phyloP scores from a whole-genome alignment of 2,888 invertebrate species.

The Alviniconcha strummeri region DNA sequence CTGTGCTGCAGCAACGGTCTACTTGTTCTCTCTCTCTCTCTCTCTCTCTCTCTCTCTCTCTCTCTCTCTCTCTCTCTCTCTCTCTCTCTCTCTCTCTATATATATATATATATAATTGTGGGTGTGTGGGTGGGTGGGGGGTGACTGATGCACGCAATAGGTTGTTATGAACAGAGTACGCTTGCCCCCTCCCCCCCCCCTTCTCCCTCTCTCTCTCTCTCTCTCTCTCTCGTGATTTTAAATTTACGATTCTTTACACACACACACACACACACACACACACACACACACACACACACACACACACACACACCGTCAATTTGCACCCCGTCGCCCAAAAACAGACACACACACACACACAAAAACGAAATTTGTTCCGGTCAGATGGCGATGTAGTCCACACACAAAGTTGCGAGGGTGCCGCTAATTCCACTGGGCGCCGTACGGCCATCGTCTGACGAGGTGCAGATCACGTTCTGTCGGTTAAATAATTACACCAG shows the following conservation, averaged over 20 bases:
- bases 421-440: too few relatives aligned
- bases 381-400: too few relatives aligned
- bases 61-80: neutral
- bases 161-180: neutral
- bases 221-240: neutral
- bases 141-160: neutral
- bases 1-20: too few relatives aligned
- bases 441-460: too few relatives aligned
- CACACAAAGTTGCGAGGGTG: too few relatives aligned
- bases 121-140: neutral
- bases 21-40: neutral
- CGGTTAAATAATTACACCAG: too few relatives aligned
- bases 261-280: conserved; percentile 13
- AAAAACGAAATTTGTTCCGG: too few relatives aligned
- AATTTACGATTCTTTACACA: neutral
- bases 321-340: too few relatives aligned
- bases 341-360: too few relatives aligned
- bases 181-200: neutral
- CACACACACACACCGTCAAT: neutral
- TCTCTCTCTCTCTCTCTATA: neutral
- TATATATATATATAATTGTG: neutral
- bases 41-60: neutral
- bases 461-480: too few relatives aligned
- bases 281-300: conserved; percentile 13
- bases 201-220: neutral